phyloP scores from a whole-genome alignment of 2,888 invertebrate genomes.

The Zygogramma bicolorata region DNA sequence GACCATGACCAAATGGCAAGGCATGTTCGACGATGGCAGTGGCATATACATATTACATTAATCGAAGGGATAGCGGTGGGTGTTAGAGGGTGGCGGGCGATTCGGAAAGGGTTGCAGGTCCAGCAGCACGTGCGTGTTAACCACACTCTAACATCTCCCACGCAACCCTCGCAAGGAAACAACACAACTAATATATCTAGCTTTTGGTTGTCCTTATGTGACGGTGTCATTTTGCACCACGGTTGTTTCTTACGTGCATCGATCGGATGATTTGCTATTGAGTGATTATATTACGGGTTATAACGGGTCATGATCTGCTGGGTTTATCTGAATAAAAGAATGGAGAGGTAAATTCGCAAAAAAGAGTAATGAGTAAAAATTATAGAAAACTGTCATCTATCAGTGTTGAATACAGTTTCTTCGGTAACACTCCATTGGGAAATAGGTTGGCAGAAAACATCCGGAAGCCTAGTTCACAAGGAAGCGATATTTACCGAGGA shows the following conservation, averaged over 20 bases:
- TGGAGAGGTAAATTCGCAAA: too few species aligned
- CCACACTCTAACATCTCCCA: slow-evolving; percentile 65
- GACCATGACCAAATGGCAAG: slow-evolving; percentile 4
- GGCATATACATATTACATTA: slow-evolving; percentile 57
- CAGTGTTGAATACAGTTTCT: too few species aligned
- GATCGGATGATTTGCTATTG: slow-evolving; percentile 6
- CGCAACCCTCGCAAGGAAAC: slow-evolving; percentile 65
- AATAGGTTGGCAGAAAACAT: too few species aligned
- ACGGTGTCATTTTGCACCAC: slow-evolving; percentile 36
- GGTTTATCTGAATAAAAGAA: too few species aligned
- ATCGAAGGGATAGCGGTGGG: slow-evolving; percentile 50
- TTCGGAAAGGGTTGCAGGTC: slow-evolving; percentile 57
- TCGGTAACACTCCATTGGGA: too few species aligned
- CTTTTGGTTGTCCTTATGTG: slow-evolving; percentile 55
- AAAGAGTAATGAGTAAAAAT: too few species aligned
- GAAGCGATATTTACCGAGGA: too few species aligned
- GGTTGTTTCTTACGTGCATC: slow-evolving; percentile 17
- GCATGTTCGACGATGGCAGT: slow-evolving; percentile 12
- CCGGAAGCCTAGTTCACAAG: too few species aligned
- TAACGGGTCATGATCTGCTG: too few species aligned
- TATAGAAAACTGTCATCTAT: too few species aligned
- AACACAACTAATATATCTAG: slow-evolving; percentile 64
- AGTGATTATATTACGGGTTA: too few species aligned
- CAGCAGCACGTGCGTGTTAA: slow-evolving; percentile 65
- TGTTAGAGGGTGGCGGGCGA: slow-evolving; percentile 31